Conservation (phyloP, 2,888 invertebrate genomes). For the Andricus quercusramuli region DNA sequence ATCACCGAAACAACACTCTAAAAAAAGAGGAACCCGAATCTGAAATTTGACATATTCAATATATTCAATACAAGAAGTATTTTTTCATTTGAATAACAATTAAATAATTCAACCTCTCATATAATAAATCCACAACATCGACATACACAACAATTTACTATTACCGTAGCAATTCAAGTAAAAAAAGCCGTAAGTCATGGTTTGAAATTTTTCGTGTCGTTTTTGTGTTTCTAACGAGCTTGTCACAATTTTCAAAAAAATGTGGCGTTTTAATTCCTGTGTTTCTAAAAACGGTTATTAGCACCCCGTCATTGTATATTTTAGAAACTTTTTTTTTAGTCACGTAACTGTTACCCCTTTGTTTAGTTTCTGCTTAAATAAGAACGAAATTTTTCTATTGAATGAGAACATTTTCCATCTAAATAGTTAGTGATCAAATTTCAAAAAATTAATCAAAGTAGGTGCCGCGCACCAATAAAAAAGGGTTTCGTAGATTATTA, state of each 20-base stretch:
- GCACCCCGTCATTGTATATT: not conserved
- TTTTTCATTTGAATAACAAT: not conserved
- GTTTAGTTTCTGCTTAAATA: not conserved
- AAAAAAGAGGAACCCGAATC: not conserved
- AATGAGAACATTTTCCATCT: not conserved
- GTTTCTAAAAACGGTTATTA: constrained; percentile 46
- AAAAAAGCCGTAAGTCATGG: constrained; percentile 65
- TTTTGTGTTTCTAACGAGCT: constrained; percentile 30
- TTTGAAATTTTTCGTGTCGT: constrained; percentile 59
- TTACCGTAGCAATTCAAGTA: constrained; percentile 58
- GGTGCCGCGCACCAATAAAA: no score
- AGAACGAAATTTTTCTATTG: not conserved
- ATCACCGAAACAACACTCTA: constrained; percentile 13
- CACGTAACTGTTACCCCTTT: not conserved
- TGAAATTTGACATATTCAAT: no score
- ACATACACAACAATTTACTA: constrained; percentile 50
- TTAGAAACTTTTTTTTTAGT: not conserved
- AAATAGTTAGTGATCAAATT: not conserved
- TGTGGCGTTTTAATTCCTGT: not conserved
- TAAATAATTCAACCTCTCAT: not conserved
- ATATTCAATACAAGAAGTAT: not conserved
- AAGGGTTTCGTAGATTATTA: no score
- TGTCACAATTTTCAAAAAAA: not conserved
- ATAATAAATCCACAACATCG: constrained; percentile 2
- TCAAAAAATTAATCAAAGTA: no score